Base-by-base conservation (phyloP, 2,113 vertebrate genomes). In the Elephas maximus region DNA sequence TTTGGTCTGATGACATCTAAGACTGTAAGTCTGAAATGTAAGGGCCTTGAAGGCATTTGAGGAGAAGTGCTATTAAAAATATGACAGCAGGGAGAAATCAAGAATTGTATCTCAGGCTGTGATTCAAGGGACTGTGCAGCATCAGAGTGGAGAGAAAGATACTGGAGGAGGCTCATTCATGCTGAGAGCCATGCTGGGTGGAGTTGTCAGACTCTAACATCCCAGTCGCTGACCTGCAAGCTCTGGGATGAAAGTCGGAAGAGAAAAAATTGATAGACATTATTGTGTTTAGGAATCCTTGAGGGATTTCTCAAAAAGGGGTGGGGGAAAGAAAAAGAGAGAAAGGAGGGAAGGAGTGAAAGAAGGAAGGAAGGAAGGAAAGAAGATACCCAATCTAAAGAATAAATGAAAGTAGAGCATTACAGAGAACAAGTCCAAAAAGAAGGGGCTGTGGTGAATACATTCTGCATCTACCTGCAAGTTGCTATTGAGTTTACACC, bases 111-210 rank as follows among this genome's bases (percentile, higher is more conserved):
- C 62, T 88, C 18, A n/a, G 82, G 30, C 14, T 77, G 33, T 5
- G 7, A 0, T 15, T 5, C 12, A 12, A 57, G 17, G 8, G 30
- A 5, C 0, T 0, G 26, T 1, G 23, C 15, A 11, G 2, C 12
- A 1, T 30, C 14, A 48, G 62, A 12, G 37, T n/a, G 33, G n/a
- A 63, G 30, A 62, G 30, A 21, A 41, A 26, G n/a, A 24, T 1
- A 1, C 2, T 3, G 11, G 20, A 6, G 21, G 53, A 24, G 12
- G 26, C 28, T 0, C 2, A 8, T 20, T 45, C 12, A 12, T 37
- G 23, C 69, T 0, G 4, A 12, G 24, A 15, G 17, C 33, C 28
- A 37, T 15, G n/a, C n/a, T 12, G 9, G 17, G 3, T 17, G 17
- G 7, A 0, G 30, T 53, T 23, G 79, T 65, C 28, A 77, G 63